Evolutionary conservation across 2,113 vertebrate species (phyloP).

Genomic region (Melanerpes aurifrons): DNA sequence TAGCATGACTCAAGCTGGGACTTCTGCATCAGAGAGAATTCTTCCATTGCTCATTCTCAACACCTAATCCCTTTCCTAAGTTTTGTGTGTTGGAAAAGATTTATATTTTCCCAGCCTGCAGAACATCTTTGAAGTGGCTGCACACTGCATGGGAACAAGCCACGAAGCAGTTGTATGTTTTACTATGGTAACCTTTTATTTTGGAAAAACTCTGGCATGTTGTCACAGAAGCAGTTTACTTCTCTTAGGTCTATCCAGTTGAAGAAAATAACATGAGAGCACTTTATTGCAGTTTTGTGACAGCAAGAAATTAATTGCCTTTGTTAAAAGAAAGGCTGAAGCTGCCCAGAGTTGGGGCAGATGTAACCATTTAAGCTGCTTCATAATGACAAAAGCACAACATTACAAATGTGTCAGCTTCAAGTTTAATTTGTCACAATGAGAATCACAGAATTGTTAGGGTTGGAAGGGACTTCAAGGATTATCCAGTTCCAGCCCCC

Average conservation of each 20-base stretch:
- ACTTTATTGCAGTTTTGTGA: not conserved
- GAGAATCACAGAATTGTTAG: too few species aligned
- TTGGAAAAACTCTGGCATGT: constrained; percentile 27
- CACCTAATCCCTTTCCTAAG: not conserved
- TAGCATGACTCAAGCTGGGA: constrained; percentile 5
- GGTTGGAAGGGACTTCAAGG: too few species aligned
- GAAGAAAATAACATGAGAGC: not conserved
- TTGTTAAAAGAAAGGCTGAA: not conserved
- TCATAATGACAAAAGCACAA: not conserved
- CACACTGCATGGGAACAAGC: not conserved
- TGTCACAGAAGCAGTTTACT: constrained; percentile 25
- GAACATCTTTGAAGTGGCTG: not conserved
- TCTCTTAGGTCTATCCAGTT: not conserved
- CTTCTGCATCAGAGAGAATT: constrained; percentile 33
- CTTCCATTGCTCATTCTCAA: constrained; percentile 37
- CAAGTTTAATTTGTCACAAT: not conserved
- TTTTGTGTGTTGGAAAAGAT: not conserved
- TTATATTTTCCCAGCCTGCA: constrained; percentile 28
- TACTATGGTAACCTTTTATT: constrained; percentile 44
- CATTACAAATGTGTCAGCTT: not conserved
- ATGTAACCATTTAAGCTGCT: not conserved
- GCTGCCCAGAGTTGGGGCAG: not conserved
- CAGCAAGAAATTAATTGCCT: constrained; percentile 21
- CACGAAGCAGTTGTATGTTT: not conserved
- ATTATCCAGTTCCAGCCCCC: too few species aligned